These are phyloP conservation scores for Amblyopsis hoosieri DNA, from an alignment of 2,797 vertebrate genomes.

Conservation along the genomic window DNA sequence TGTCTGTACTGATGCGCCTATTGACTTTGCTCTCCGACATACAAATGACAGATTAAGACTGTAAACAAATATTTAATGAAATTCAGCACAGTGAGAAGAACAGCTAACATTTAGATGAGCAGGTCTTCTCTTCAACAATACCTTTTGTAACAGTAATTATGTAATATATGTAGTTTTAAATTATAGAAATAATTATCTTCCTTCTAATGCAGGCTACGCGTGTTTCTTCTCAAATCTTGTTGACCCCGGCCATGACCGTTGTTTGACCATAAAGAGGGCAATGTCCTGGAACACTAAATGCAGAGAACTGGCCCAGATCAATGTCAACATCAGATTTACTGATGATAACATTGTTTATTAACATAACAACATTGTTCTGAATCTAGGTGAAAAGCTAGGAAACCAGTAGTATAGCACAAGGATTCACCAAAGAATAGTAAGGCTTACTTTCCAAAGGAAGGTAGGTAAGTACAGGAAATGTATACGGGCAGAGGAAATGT, in stretches of 20 bases:
- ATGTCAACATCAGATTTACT: background rate
- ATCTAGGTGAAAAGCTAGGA: too few species aligned
- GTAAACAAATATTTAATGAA: too few species aligned
- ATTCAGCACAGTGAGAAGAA: constrained; percentile 19
- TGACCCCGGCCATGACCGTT: background rate
- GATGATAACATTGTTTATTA: too few species aligned
- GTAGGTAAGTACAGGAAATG: constrained; percentile 2
- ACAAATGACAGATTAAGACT: background rate
- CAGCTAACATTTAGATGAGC: constrained; percentile 18
- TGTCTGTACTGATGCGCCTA: constrained; percentile 24
- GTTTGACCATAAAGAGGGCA: constrained; percentile 1
- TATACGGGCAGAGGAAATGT: constrained; percentile 1
- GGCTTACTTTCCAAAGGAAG: background rate
- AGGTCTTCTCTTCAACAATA: constrained; percentile 23
- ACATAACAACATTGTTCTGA: too few species aligned
- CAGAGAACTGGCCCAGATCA: constrained; percentile 1
- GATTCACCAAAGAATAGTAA: too few species aligned
- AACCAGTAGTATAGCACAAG: too few species aligned
- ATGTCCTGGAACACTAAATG: background rate
- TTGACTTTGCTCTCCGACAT: constrained; percentile 23
- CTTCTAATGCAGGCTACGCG: too few species aligned
- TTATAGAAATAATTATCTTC: too few species aligned
- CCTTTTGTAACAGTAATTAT: too few species aligned
- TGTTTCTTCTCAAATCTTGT: too few species aligned
- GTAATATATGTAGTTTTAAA: too few species aligned